phyloP scores from a whole-genome alignment of 2,113 vertebrate genomes.

The Poeciliopsis prolifica region DNA sequence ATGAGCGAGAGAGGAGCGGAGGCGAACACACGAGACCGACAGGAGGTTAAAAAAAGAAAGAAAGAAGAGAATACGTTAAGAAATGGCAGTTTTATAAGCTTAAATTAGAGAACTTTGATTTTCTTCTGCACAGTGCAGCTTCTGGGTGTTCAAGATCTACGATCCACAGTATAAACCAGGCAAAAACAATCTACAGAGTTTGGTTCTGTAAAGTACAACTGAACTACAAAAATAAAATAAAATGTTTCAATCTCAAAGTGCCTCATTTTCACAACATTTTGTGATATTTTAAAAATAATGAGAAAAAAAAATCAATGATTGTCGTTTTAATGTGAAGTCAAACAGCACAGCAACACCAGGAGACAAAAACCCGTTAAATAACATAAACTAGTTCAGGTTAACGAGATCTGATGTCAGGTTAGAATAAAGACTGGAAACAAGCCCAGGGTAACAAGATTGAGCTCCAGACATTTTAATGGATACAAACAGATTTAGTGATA shows the following conservation, averaged over 20 bases:
- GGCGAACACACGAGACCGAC: constrained; percentile 27
- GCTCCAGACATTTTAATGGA: background rate
- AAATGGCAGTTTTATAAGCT: constrained; percentile 38
- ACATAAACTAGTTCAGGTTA: background rate
- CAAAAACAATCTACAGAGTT: background rate
- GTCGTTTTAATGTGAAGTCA: constrained; percentile 56
- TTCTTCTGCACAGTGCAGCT: constrained; percentile 38
- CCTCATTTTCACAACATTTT: constrained; percentile 37
- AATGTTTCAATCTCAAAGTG: constrained; percentile 49
- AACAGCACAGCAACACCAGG: constrained; percentile 10
- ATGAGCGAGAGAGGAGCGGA: constrained; percentile 23
- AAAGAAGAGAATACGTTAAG: constrained; percentile 4
- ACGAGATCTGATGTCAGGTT: background rate
- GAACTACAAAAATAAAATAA: background rate
- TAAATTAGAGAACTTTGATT: constrained; percentile 35
- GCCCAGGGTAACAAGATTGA: background rate
- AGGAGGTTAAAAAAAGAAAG: constrained; percentile 7
- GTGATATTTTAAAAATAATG: constrained; percentile 22
- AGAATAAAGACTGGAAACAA: constrained; percentile 6
- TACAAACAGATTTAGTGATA: too few relatives aligned
- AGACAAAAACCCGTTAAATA: constrained; percentile 16
- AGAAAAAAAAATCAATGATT: constrained; percentile 53
- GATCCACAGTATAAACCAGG: constrained; percentile 27
- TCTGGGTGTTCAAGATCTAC: constrained; percentile 29
- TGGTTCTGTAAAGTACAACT: constrained; percentile 13